A percentile compares a stretch with the other conserved stretches of the same genome.
phyloP scores from a whole-genome alignment of 2,113 vertebrate species.

The Aix galericulata region DNA sequence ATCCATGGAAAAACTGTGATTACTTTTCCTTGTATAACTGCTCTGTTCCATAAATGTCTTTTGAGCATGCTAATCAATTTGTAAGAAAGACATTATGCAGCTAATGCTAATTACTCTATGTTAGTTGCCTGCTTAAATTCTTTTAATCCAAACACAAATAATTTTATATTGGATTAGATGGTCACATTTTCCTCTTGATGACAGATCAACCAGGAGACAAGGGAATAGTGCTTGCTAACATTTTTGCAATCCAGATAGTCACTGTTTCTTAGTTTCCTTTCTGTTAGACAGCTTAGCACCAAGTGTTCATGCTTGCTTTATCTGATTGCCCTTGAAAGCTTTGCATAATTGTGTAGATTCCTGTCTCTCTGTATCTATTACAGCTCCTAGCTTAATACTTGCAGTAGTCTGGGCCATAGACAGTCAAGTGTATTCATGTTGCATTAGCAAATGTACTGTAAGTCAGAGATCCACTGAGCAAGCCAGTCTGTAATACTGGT shows the following conservation, averaged over 20 bases:
- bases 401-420: neutral
- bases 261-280: neutral
- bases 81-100: constrained; percentile 26
- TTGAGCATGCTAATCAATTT: constrained; percentile 30
- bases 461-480: neutral
- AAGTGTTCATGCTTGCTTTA: constrained; percentile 22
- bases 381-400: neutral
- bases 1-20: constrained; percentile 12
- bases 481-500: neutral
- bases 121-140: constrained; percentile 29
- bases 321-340: constrained; percentile 35
- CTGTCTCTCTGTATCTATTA: constrained; percentile 45
- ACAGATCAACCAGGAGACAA: constrained; percentile 30
- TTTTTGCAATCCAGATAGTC: constrained; percentile 15
- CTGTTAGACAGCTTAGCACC: neutral
- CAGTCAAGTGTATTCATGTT: neutral
- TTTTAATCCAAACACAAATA: constrained; percentile 55
- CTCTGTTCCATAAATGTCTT: constrained; percentile 38
- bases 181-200: constrained; percentile 25
- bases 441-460: constrained; percentile 12
- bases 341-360: constrained; percentile 49
- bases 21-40: constrained; percentile 22
- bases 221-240: neutral
- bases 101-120: constrained; percentile 56
- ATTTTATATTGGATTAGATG: constrained; percentile 58